These are phyloP conservation scores for Rafetus swinhoei DNA, from an alignment of 2,113 vertebrate species.

Conservation along the genomic window DNA sequence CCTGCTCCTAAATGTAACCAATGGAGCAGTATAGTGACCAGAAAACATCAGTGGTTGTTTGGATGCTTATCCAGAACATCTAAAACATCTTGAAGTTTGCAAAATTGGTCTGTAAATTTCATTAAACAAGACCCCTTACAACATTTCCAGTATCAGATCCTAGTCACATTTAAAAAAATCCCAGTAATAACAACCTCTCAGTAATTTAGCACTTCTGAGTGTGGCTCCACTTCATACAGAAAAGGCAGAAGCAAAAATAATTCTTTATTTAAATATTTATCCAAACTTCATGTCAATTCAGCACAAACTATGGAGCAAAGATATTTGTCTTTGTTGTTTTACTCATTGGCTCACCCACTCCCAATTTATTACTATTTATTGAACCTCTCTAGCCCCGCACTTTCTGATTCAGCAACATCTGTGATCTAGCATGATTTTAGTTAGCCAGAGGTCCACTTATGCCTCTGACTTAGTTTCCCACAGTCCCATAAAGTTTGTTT, in stretches of 20 bases:
- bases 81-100: neutral
- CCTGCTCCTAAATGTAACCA: neutral
- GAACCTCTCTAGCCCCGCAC: too few species aligned
- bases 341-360: neutral
- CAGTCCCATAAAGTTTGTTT: too few species aligned
- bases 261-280: neutral
- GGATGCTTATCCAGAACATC: rapidly evolving
- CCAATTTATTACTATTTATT: neutral
- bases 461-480: too few species aligned
- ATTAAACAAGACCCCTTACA: neutral
- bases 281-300: neutral
- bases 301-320: neutral
- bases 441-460: too few species aligned
- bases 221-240: neutral
- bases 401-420: too few species aligned
- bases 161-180: neutral
- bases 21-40: rapidly evolving
- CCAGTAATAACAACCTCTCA: neutral
- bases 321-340: neutral
- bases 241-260: neutral
- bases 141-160: neutral
- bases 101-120: neutral
- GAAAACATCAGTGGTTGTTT: neutral
- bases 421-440: too few species aligned
- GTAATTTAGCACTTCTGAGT: neutral